phyloP scores from a whole-genome alignment of 1,140 invertebrate genomes.

The Notospermus geniculatus region DNA sequence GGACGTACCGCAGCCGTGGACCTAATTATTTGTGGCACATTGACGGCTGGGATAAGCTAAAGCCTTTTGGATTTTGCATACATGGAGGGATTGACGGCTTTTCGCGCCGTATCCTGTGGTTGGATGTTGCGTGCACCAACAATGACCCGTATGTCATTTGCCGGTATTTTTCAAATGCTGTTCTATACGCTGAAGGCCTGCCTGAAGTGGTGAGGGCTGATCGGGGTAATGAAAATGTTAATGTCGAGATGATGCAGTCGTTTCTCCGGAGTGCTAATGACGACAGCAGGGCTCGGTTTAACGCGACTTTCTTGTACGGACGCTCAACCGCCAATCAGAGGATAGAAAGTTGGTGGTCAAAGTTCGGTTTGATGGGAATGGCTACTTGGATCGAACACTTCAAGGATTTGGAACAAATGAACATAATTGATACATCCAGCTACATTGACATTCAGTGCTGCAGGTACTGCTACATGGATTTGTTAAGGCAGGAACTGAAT shows the following conservation, averaged over 20 bases:
- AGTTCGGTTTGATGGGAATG: too few relatives aligned
- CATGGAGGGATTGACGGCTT: constrained; percentile 1
- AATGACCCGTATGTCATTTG: constrained; percentile 25
- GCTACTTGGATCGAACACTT: too few relatives aligned
- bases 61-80: neutral
- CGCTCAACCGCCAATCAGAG: too few relatives aligned
- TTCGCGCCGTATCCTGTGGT: constrained; percentile 33
- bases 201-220: neutral
- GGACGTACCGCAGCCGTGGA: constrained; percentile 22
- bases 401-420: too few relatives aligned
- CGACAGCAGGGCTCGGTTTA: too few relatives aligned
- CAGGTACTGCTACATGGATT: too few relatives aligned
- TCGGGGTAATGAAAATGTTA: neutral
- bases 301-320: too few relatives aligned
- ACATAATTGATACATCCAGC: too few relatives aligned
- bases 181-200: constrained; percentile 8
- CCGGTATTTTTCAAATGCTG: constrained; percentile 24
- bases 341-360: too few relatives aligned
- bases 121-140: constrained; percentile 28
- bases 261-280: neutral
- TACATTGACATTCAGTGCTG: too few relatives aligned
- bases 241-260: neutral
- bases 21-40: neutral
- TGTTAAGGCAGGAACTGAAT: too few relatives aligned
- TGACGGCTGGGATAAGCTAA: neutral